phyloP scores from a whole-genome alignment of 2,888 invertebrate genomes.

The Lumbricus terrestris region DNA sequence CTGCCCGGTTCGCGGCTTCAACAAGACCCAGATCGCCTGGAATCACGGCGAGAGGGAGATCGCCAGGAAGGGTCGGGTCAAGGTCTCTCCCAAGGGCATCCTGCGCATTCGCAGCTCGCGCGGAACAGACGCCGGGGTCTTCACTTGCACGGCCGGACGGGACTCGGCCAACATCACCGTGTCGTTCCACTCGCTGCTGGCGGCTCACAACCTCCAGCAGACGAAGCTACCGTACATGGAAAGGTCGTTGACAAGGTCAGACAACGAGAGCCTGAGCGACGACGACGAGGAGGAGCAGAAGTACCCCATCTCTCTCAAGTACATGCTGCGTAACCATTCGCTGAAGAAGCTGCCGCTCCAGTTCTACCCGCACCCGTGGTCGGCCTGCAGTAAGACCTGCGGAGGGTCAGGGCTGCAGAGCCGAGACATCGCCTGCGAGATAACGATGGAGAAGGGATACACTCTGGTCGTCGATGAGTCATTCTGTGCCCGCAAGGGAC shows the following conservation, averaged over 20 bases:
- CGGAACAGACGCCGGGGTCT: conserved; percentile 44
- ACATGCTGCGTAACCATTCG: conserved; percentile 14
- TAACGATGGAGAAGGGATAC: conserved; percentile 62
- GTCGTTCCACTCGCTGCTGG: conserved; percentile 37
- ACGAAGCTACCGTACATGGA: conserved; percentile 7
- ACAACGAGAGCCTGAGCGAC: not conserved
- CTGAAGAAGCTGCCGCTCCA: conserved; percentile 28
- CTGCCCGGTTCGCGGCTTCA: conserved; percentile 48
- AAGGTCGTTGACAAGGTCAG: not conserved
- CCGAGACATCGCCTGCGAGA: conserved; percentile 68
- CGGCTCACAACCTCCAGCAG: conserved; percentile 10
- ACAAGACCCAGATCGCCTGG: conserved; percentile 49
- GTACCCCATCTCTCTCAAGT: not conserved
- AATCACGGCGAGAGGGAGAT: conserved; percentile 42
- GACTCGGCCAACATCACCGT: conserved; percentile 45
- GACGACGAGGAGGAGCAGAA: conserved; percentile 9
- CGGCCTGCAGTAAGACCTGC: conserved; percentile 79
- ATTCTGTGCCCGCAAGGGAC: conserved; percentile 28
- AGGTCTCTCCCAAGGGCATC: conserved; percentile 25
- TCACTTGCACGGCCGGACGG: conserved; percentile 47
- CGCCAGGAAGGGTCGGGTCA: conserved; percentile 26
- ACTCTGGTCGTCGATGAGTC: conserved; percentile 63
- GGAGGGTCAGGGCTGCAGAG: conserved; percentile 77
- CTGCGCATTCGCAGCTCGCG: conserved; percentile 29
- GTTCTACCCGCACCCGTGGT: conserved; percentile 69